Evolutionary conservation across 2,888 invertebrate genomes (phyloP).

Genomic region (Dioctria rufipes): DNA sequence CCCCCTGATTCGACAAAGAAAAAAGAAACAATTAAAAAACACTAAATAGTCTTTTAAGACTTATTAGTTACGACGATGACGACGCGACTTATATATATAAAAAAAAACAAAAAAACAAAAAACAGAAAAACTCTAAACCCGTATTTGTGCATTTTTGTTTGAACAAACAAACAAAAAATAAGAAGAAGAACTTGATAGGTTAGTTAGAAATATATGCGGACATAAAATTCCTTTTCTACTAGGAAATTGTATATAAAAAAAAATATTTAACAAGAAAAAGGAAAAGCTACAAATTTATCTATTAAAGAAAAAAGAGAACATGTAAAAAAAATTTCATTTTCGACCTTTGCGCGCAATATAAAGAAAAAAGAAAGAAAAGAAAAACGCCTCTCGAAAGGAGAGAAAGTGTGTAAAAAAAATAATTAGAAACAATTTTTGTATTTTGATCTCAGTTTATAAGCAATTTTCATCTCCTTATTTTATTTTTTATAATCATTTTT

Average conservation of each 20-base stretch:
- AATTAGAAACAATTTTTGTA: slow-evolving; percentile 43
- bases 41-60: neutral
- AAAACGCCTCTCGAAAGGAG: neutral
- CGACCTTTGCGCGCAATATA: slow-evolving; percentile 28
- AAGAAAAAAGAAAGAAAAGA: slow-evolving; percentile 24
- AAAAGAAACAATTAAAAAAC: slow-evolving; percentile 10
- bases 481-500: slow-evolving; percentile 7
- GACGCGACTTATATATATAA: no score
- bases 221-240: slow-evolving; percentile 51
- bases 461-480: slow-evolving; percentile 21
- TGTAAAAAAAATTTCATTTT: slow-evolving; percentile 35
- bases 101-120: no score
- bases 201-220: slow-evolving; percentile 48
- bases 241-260: slow-evolving; percentile 48
- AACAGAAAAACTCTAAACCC: no score
- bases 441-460: slow-evolving; percentile 51
- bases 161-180: slow-evolving; percentile 20
- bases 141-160: neutral
- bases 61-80: no score
- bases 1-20: no score
- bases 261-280: slow-evolving; percentile 46
- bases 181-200: slow-evolving; percentile 51
- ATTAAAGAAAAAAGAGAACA: neutral
- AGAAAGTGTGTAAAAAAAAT: slow-evolving; percentile 34
- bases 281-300: slow-evolving; percentile 35